Conservation (phyloP, 1,140 invertebrate genomes). For the Drusus annulatus region DNA sequence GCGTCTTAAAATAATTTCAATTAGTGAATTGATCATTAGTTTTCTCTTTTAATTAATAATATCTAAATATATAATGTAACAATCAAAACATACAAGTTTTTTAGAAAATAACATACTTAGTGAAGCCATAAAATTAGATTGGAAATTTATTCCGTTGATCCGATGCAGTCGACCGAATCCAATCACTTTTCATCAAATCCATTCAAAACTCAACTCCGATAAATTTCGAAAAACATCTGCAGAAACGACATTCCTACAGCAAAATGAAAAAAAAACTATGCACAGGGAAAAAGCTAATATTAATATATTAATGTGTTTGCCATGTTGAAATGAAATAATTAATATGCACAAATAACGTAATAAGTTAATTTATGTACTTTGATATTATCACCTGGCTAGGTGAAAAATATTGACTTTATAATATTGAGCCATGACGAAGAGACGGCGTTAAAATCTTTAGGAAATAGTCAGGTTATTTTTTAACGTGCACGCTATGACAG, state of each 20-base stretch:
- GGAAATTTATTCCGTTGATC: constrained; percentile 1
- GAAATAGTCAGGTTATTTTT: no score
- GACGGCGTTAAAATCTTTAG: no score
- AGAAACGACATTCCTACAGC: neutral
- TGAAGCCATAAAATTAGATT: neutral
- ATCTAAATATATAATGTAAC: no score
- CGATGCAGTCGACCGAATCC: constrained; percentile 17
- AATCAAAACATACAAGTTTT: no score
- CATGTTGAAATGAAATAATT: neutral
- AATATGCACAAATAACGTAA: neutral
- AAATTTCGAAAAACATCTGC: neutral
- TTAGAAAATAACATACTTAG: neutral
- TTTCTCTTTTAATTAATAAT: no score
- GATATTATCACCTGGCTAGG: no score
- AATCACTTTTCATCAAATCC: neutral
- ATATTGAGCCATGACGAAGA: no score
- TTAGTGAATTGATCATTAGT: no score
- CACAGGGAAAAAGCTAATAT: neutral
- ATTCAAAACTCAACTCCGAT: neutral
- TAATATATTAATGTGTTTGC: neutral
- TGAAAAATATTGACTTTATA: no score
- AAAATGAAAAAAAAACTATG: neutral
- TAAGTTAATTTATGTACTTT: no score
- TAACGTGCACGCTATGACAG: no score
- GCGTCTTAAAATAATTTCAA: no score